Base-by-base conservation (phyloP, 2,888 invertebrate species). In the Protodeltote pygarga region DNA sequence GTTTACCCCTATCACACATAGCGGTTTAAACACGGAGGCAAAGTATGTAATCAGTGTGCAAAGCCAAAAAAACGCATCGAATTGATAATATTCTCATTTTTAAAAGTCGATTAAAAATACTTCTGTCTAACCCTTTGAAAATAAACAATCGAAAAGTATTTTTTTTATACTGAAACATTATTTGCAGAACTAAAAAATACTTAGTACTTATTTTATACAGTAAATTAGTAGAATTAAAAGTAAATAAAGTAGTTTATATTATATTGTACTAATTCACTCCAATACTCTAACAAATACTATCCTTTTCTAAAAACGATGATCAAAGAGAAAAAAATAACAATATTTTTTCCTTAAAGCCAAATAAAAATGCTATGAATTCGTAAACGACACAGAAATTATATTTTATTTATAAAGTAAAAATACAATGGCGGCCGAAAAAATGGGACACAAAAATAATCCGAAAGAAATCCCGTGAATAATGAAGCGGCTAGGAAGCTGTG, bases 391-490 rank as follows among this genome's bases (percentile, higher is more conserved):
- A 57, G 35, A 60, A 68, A 68, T 60, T 68, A 60, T 68, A 54
- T 52, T 69, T 65, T 63, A 63, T 63, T 58, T 69, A 54, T 33
- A 50, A 65, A 58, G 48, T 48, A 48, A 39, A 58, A 62, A 49
- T 44, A 68, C 57, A 65, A 60, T 60, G 29, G 50, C 21, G 62
- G 16, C 23, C 45, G 27, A 49, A 64, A 59, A 59, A 64, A 46
- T 16, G 33, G 55, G 47, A 48, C 55, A 50, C 32, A 45, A 46
- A 48, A 52, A 63, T 68, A 73, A 73, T 70, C 54, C 62, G 44
- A 47, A 57, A 61, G 52, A 68, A 57, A 49, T 46, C 44, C 45
- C 35, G 57, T 71, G 73, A 71, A 71, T 73, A 73, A 71, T 54
- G 58, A 62, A 73, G 39, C 17, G 46, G 46, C 32, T 46, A 49